Evolutionary conservation across 2,797 vertebrate species (phyloP), one percentile per base, ranked within the genome.

Genomic region (Microctenopoma steveboyesi): DNA sequence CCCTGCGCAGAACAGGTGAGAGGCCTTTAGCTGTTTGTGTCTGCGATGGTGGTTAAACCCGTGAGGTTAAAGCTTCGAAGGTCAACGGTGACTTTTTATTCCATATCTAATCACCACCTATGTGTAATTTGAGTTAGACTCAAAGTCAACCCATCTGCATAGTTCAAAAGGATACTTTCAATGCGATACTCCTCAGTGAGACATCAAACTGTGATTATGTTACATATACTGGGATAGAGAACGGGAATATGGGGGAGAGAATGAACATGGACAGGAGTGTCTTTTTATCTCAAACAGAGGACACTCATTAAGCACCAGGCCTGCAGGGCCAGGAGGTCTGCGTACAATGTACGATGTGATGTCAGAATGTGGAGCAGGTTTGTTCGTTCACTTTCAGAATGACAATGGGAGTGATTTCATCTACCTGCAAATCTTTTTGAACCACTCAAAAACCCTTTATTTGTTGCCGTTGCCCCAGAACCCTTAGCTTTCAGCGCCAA

Each of bases 1-100:
- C 93, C 0, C 92, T 97, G 58, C 91, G 96, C 22, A 94, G 96
- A 81, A 96, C 96, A 87, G 96, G 96, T 97, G 60, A 90, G 89
- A 5, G 7, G 16, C 47, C 50, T 64, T 40, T 14, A 35, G 27
- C 43, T 82, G 27, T 76, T 43, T 58, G n/a, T 72, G 53, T 76
- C 30, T 51, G 4, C 13, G 61, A 81, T 72, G 48, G 16, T 14
- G 49, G 52, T 65, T 86, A 33, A 35, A 22, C 49, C 15, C 30
- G 45, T 73, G 27, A 64, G 58, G 62, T 65, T 18, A 61, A 59
- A 61, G 27, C 39, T 56, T 16, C 63, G 46, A 66, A 66, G 53
- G 45, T 74, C 40, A 42, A 57, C 39, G 55, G 76, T 72, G 55
- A 82, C 86, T 83, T 88, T 82, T 82, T 80, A 78, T 72, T 56